Percentiles rank a stretch among this genome's conserved stretches.
phyloP scores from a whole-genome alignment of 2,113 vertebrate genomes.

The Aramus guarauna region DNA sequence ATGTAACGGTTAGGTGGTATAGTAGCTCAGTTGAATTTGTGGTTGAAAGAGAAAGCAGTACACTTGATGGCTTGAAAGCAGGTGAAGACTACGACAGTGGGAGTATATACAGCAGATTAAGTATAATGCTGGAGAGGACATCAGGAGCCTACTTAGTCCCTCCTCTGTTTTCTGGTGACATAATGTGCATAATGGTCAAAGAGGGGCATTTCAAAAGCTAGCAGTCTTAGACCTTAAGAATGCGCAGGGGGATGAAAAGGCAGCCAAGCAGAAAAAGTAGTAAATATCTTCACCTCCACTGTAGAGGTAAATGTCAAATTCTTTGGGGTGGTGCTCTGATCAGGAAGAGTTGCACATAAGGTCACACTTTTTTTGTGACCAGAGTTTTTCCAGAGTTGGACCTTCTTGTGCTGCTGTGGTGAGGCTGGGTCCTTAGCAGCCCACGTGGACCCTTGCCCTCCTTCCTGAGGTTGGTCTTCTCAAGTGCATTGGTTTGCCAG shows the following conservation, averaged over 20 bases:
- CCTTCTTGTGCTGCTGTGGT: neutral
- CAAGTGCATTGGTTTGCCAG: neutral
- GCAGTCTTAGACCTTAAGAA: neutral
- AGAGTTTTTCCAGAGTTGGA: neutral
- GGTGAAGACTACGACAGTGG: neutral
- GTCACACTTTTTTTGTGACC: neutral
- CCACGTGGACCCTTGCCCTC: fast-evolving
- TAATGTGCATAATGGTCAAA: neutral
- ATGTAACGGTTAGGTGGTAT: neutral
- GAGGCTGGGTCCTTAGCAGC: neutral
- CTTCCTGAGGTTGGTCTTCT: fast-evolving
- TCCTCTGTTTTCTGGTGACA: neutral
- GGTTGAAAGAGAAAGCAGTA: neutral
- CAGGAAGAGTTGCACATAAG: neutral
- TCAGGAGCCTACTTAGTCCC: neutral
- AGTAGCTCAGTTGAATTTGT: neutral
- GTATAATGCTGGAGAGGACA: neutral
- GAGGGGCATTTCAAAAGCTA: neutral
- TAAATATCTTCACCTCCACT: neutral
- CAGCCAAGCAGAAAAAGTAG: neutral
- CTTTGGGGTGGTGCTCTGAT: neutral
- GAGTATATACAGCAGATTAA: neutral
- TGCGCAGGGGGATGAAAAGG: neutral
- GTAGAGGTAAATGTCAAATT: neutral
- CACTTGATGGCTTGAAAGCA: neutral